Evolutionary conservation across 2,797 vertebrate genomes (phyloP), one percentile per base, ranked within the genome.

Genomic region (Eupleurogrammus muticus): DNA sequence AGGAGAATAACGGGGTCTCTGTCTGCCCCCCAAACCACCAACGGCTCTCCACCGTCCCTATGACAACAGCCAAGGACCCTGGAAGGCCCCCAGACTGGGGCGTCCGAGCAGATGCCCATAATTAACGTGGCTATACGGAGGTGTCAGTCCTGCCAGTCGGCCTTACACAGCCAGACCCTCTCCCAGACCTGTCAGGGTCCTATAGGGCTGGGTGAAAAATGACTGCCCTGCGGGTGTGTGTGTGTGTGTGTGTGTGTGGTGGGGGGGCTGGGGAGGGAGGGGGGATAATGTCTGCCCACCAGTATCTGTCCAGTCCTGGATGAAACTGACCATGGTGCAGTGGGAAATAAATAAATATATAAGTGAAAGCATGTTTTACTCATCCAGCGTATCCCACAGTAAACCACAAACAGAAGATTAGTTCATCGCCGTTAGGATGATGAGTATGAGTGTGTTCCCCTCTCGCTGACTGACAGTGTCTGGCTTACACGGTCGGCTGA

Each of bases 1-100:
- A 46, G 83, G 93, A 95, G 92, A 95, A 92, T 90, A 92, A 93
- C 90, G 80, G 83, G 90, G 86, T 91, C 93, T 93, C 94, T 94
- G 92, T 93, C 90, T 92, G 87, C 70, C 80, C 83, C 76, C 73
- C 70, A 79, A 89, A 87, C 88, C 90, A 88, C 87, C 91, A 92
- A 92, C 90, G 87, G 90, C 76, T 80, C 91, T 86, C 79, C 56
- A 70, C 82, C 75, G 78, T 94, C 94, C 94, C 86, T 94, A 94
- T 94, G 80, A 94, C 93, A 96, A 96, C 95, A 90, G 79, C 79
- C 87, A 79, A 82, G 90, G 87, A 90, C 82, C 88, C 91, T 87
- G 80, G 77, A 90, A 87, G 84, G 86, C 86, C 91, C 88, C 89
- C 82, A 89, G 86, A 80, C 75, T 63, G 88, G 86, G 86, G 79